A percentile compares a stretch with the other conserved stretches of the same genome.
Conservation (phyloP, 2,113 vertebrate genomes). For the Alligator mississippiensis region DNA sequence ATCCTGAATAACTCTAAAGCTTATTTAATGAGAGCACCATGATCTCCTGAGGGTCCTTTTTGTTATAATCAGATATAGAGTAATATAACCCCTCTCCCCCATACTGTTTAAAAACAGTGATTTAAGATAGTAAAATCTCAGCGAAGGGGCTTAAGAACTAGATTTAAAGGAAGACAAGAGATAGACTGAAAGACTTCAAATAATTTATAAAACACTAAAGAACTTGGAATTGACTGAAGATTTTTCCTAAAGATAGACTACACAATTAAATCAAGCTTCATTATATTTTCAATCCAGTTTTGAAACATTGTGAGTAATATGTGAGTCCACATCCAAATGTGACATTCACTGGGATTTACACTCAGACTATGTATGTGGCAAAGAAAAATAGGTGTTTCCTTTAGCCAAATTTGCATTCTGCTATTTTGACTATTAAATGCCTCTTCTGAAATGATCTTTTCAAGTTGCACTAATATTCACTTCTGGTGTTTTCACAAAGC, state of each 20-base stretch:
- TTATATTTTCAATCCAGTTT: conserved; percentile 23
- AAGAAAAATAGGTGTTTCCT: background rate
- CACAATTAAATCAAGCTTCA: conserved; percentile 26
- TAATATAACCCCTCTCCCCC: background rate
- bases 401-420: background rate
- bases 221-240: background rate
- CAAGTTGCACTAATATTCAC: background rate
- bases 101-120: conserved; percentile 40
- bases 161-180: conserved; percentile 30
- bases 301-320: background rate
- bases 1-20: background rate
- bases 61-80: conserved; percentile 11
- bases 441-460: background rate
- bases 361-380: background rate
- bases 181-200: conserved; percentile 40
- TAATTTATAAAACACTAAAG: conserved; percentile 11
- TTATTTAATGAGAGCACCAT: background rate
- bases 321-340: background rate
- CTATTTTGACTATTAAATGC: background rate
- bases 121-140: conserved; percentile 37
- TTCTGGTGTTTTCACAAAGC: conserved; percentile 4
- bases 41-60: conserved; percentile 10
- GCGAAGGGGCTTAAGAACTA: conserved; percentile 34
- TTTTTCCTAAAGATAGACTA: conserved; percentile 16
- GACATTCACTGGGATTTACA: background rate